phyloP scores from a whole-genome alignment of 2,113 vertebrate genomes.

The Oceanodroma tethys region DNA sequence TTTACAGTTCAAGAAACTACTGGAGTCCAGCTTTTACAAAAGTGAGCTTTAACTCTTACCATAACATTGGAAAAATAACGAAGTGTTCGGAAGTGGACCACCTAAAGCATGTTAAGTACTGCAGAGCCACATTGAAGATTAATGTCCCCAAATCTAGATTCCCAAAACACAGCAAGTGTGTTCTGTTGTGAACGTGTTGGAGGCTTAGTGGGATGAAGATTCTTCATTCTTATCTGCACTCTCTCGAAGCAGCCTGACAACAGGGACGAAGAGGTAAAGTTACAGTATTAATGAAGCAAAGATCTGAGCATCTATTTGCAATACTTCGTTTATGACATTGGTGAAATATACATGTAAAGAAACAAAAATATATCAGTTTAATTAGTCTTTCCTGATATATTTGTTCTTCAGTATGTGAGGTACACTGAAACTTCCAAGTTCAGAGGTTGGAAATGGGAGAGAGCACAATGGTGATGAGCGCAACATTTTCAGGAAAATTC shows the following conservation, averaged over 20 bases:
- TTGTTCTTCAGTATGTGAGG: not conserved
- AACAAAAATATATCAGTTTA: not conserved
- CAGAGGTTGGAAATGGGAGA: not conserved
- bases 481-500: not conserved
- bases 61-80: not conserved
- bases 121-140: not conserved
- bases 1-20: not conserved
- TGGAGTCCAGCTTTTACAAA: not conserved
- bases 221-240: not conserved
- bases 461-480: not conserved
- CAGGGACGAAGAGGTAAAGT: not conserved
- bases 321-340: not conserved
- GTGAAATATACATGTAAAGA: not conserved
- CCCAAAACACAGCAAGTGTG: not conserved
- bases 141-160: not conserved
- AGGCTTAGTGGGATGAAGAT: not conserved
- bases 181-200: not conserved
- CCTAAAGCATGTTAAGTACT: not conserved
- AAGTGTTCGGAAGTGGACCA: not conserved
- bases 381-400: not conserved
- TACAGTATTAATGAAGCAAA: not conserved
- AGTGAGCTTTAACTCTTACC: not conserved
- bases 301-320: not conserved
- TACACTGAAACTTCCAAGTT: not conserved
- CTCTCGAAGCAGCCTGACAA: not conserved